These are phyloP conservation scores for Hapalemur alaotrensis DNA, from an alignment of 2,797 vertebrate species.

Conservation along the genomic window DNA sequence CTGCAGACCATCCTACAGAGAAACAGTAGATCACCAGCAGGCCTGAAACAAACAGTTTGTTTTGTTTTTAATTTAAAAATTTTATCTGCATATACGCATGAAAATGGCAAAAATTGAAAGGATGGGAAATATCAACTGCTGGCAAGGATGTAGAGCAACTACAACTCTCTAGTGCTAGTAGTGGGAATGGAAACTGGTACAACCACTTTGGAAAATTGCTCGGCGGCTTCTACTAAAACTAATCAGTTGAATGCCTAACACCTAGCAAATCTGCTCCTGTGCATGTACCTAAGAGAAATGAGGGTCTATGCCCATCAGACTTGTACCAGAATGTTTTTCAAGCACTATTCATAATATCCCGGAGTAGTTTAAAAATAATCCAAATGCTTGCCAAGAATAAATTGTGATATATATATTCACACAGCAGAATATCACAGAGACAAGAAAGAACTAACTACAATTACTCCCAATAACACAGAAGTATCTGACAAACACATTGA, in stretches of 20 bases:
- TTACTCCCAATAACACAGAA: neutral
- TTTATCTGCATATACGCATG: neutral
- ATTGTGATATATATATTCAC: neutral
- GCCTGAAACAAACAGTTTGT: neutral
- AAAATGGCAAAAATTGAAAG: constrained; percentile 4
- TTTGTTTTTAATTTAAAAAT: neutral
- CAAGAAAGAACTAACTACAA: neutral
- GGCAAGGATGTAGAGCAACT: neutral
- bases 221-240: neutral
- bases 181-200: neutral
- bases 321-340: neutral
- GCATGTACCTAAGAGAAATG: neutral
- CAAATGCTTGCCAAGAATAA: neutral
- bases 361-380: neutral
- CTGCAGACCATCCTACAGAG: neutral
- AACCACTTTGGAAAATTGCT: neutral
- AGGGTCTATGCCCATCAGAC: neutral
- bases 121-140: neutral
- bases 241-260: neutral
- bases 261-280: neutral
- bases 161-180: neutral
- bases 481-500: neutral
- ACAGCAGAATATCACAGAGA: neutral
- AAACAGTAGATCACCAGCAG: neutral
- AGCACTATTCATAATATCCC: neutral